Evolutionary conservation across 2,888 invertebrate genomes (phyloP).

Genomic region (Leuctra nigra): DNA sequence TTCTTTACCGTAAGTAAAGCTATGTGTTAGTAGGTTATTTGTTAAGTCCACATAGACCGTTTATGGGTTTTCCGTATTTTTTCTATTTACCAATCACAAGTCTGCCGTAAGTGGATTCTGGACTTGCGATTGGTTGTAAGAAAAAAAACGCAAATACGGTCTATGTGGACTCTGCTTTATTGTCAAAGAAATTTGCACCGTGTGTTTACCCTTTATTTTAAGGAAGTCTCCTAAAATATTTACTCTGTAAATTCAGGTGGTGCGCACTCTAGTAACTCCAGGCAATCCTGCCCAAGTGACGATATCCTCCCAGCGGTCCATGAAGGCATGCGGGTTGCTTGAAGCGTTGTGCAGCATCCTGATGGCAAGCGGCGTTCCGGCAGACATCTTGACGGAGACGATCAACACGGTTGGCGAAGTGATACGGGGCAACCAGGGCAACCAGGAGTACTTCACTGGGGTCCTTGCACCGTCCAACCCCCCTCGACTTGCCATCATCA

Average conservation of each 20-base stretch:
- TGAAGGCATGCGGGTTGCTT: conserved; percentile 77
- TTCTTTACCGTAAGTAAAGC: too few species aligned
- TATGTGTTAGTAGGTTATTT: too few species aligned
- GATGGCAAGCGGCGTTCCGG: conserved; percentile 95
- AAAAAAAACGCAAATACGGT: too few species aligned
- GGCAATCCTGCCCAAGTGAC: conserved; percentile 80
- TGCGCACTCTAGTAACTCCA: conserved; percentile 88
- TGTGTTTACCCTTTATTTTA: not conserved
- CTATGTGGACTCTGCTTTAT: not conserved
- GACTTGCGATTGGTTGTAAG: too few species aligned
- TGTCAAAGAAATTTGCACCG: not conserved
- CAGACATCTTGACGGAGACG: conserved; percentile 92
- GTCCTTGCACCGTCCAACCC: conserved; percentile 91
- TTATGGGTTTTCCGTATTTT: too few species aligned
- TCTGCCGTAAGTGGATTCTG: too few species aligned
- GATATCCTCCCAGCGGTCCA: conserved; percentile 75
- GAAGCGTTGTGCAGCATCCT: conserved; percentile 80
- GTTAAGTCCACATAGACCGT: too few species aligned
- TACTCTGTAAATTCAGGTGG: too few species aligned
- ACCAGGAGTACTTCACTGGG: conserved; percentile 85
- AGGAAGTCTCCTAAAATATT: not conserved
- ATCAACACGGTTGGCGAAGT: conserved; percentile 94
- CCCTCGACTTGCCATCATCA: conserved; percentile 88
- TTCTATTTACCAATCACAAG: too few species aligned
- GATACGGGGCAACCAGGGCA: conserved; percentile 80